Conservation (phyloP, 2,797 vertebrate genomes). For the Gila robusta region DNA sequence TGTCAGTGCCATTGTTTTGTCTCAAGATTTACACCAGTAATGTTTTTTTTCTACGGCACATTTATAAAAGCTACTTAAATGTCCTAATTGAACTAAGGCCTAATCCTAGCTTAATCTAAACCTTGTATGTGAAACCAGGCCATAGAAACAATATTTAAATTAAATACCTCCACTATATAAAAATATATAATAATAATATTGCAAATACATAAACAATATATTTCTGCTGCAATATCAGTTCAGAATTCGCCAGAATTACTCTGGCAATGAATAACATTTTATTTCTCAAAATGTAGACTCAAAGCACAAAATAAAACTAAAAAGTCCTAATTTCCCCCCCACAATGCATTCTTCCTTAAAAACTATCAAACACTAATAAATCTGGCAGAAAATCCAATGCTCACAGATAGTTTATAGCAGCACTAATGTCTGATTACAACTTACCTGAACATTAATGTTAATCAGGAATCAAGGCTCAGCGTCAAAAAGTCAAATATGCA, state of each 20-base stretch:
- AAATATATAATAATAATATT: background rate
- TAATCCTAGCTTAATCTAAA: too few relatives aligned
- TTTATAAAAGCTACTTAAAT: too few relatives aligned
- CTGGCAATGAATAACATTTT: background rate
- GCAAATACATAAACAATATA: background rate
- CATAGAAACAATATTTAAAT: background rate
- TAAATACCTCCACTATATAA: background rate
- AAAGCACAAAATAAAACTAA: background rate
- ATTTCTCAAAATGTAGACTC: background rate
- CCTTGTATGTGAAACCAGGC: too few relatives aligned
- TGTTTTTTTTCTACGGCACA: too few relatives aligned
- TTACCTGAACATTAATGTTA: constrained; percentile 46
- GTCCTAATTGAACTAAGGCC: too few relatives aligned
- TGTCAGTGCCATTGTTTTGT: too few relatives aligned
- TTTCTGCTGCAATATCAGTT: background rate
- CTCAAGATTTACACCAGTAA: too few relatives aligned
- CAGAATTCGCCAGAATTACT: background rate
- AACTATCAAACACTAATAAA: background rate
- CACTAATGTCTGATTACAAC: background rate
- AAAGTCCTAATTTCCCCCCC: background rate
- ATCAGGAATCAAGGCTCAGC: constrained; percentile 39
- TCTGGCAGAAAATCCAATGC: background rate
- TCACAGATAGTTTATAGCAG: constrained; percentile 16
- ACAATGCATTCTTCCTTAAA: background rate
- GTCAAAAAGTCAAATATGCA: constrained; percentile 25